These are phyloP conservation scores for Trypoxylon attenuatum DNA, from an alignment of 2,888 invertebrate species.

Conservation along the genomic window DNA sequence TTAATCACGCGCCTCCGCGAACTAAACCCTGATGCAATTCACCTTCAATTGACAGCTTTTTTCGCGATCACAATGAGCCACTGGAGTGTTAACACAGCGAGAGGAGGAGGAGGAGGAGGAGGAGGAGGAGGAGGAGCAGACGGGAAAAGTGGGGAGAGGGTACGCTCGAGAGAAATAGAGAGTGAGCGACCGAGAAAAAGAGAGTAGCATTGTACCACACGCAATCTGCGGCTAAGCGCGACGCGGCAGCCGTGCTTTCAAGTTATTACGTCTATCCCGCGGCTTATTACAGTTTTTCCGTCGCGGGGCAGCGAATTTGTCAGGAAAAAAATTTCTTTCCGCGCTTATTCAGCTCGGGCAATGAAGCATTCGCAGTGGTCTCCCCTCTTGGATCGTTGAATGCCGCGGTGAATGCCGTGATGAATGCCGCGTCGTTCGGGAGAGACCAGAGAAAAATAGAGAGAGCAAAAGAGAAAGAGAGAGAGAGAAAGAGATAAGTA, in stretches of 20 bases:
- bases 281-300: conserved; percentile 39
- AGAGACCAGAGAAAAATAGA: no score
- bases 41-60: conserved; percentile 44
- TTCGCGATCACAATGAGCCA: conserved; percentile 46
- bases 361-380: background rate
- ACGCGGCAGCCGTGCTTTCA: conserved; percentile 23
- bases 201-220: conserved; percentile 45
- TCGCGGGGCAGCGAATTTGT: conserved; percentile 1
- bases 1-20: conserved; percentile 27
- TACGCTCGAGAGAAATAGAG: no score
- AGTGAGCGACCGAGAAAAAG: no score
- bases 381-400: no score
- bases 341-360: background rate
- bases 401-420: background rate
- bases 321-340: conserved; percentile 2
- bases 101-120: no score
- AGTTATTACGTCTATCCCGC: conserved; percentile 47
- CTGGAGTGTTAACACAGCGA: conserved; percentile 46
- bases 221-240: conserved; percentile 48
- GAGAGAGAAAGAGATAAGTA: no score
- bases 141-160: no score
- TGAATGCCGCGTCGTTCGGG: background rate
- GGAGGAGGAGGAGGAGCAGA: no score
- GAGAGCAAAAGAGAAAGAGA: no score
- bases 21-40: conserved; percentile 39